Percentiles rank a stretch among this genome's conserved stretches.
Evolutionary conservation across 1,140 invertebrate genomes (phyloP).

Genomic region (Zaprionus capensis): DNA sequence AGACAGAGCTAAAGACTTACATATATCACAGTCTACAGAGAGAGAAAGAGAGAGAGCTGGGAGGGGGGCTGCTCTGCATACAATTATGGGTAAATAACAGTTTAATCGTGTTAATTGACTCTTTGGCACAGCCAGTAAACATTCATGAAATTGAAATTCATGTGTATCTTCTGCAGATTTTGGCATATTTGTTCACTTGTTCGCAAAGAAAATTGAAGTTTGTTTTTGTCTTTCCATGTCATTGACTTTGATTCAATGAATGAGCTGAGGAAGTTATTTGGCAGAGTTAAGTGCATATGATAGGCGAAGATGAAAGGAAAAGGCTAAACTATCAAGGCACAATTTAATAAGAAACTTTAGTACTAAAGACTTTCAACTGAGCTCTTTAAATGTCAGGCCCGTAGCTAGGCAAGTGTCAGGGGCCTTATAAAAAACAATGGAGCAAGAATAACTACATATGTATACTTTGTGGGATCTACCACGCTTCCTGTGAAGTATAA

Average conservation of each 20-base stretch:
- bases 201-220: background rate
- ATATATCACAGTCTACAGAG: too few species aligned
- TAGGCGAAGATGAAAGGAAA: background rate
- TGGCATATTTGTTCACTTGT: conserved; percentile 9
- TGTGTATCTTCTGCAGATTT: background rate
- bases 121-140: conserved; percentile 17
- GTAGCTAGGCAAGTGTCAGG: too few species aligned
- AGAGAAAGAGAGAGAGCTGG: background rate
- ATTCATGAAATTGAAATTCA: conserved; percentile 13
- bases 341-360: background rate
- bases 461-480: too few species aligned
- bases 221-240: conserved; percentile 11
- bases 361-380: background rate
- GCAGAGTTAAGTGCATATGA: background rate
- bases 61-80: background rate
- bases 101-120: conserved; percentile 35
- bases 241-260: conserved; percentile 18
- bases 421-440: too few species aligned
- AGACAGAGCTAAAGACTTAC: too few species aligned
- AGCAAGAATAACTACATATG: too few species aligned
- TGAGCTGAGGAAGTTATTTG: background rate
- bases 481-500: too few species aligned
- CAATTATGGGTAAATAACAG: conserved; percentile 35
- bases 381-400: background rate
- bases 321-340: background rate